Base-by-base conservation (phyloP, 30 jellyfish, hydroid and myxozoan genomes). In the Nemopilema nomurai region DNA sequence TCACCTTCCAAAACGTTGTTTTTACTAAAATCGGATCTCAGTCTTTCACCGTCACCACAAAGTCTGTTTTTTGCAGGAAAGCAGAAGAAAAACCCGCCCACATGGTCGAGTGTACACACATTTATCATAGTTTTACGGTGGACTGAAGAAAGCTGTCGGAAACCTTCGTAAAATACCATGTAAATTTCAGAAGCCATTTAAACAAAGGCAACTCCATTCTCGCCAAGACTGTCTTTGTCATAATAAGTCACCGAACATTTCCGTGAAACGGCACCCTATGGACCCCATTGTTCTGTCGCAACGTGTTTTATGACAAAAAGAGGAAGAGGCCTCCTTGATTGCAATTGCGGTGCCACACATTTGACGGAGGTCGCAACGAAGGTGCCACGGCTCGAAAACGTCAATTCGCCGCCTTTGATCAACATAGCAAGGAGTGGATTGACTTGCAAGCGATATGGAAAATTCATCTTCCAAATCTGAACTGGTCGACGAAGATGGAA, bases 401-500 rank as follows among this genome's bases (percentile, higher is more conserved):
- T 41, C 13, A 41, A 3, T 13, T 13, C 9, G 9, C 13, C 57
- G 57, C 57, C 57, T 13, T 6, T 41, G 6, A 6, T 6, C 57
- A 41, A 13, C 13, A 3, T 41, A 6, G 13, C 57, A 41, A 41
- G 57, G 57, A 41, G 57, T 41, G 6, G 57, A 13, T 41, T 13
- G 57, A 41, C 13, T 41, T 13, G 13, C 13, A 41, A 41, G n/a
- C 57, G 57, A 41, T 41, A 41, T 41, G 57, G 57, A 41, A 41
- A 41, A 41, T 41, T 6, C 57, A 13, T 8, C 80, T 18, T 83
- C 91, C 50, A 66, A 83, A 28, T 53, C 86, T 6, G 91, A 83
- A 64, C 80, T 83, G 71, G 91, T 83, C 1, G 91, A 83, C 71
- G 80, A 41, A 18, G 91, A 63, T 9, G 68, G 29, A 50, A 83